Evolutionary conservation across 2,797 vertebrate genomes (phyloP).

Genomic region (Leptodactylus fallax): DNA sequence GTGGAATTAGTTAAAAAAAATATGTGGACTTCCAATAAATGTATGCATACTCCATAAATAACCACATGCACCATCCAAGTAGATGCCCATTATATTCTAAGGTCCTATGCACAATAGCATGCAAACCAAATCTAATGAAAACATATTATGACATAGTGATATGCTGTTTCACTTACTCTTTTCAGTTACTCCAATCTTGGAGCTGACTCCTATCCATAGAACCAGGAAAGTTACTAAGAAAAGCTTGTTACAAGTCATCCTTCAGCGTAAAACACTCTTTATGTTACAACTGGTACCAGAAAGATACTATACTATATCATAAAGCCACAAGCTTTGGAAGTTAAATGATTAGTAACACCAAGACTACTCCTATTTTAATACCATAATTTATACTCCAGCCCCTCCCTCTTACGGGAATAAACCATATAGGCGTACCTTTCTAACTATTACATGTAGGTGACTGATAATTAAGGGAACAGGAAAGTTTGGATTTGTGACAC

Average conservation of each 20-base stretch:
- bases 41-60: not conserved
- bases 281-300: not conserved
- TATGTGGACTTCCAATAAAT: not conserved
- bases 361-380: slow-evolving; percentile 14
- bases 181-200: not conserved
- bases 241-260: slow-evolving; percentile 18
- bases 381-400: not conserved
- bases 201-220: not conserved
- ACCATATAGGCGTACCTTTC: not conserved
- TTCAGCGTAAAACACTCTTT: not conserved
- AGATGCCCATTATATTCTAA: not conserved
- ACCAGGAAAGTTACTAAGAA: not conserved
- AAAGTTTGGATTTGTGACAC: not conserved
- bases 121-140: slow-evolving; percentile 12
- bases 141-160: not conserved
- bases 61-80: not conserved
- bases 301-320: not conserved
- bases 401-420: not conserved
- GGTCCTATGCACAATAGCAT: not conserved
- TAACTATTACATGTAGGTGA: not conserved
- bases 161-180: slow-evolving; percentile 27
- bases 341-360: not conserved
- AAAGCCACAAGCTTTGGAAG: not conserved
- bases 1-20: not conserved
- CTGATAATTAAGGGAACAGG: not conserved